Conservation (phyloP, 2,797 vertebrate species). For the Poecile montanus region DNA sequence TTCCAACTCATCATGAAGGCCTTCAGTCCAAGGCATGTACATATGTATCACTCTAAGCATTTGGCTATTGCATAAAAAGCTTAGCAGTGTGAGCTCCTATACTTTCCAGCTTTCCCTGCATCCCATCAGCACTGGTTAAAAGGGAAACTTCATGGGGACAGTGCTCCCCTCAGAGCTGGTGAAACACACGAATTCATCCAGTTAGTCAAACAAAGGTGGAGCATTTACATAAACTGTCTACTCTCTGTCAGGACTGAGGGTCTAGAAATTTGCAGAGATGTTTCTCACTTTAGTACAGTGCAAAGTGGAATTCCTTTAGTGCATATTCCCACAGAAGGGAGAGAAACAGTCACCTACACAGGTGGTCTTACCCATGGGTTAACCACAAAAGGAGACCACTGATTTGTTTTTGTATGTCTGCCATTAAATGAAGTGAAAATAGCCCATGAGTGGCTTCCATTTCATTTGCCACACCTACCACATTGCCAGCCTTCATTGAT, state of each 20-base stretch:
- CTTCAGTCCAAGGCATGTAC: neutral
- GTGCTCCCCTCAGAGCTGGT: neutral
- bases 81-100: neutral
- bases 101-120: neutral
- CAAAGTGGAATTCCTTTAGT: neutral
- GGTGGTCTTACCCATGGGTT: neutral
- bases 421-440: neutral
- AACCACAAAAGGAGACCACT: neutral
- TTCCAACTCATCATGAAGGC: neutral
- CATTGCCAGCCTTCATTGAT: neutral
- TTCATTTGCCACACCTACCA: neutral
- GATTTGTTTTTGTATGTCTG: neutral
- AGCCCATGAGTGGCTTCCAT: neutral
- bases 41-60: neutral
- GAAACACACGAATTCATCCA: neutral
- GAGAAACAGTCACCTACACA: neutral
- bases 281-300: neutral
- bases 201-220: neutral
- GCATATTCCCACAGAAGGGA: neutral
- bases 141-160: neutral
- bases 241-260: neutral
- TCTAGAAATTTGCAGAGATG: neutral
- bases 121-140: neutral
- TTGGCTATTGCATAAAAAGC: neutral
- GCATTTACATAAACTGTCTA: neutral